Base-by-base conservation (phyloP, 2,888 invertebrate species). In the Melipona bicolor region DNA sequence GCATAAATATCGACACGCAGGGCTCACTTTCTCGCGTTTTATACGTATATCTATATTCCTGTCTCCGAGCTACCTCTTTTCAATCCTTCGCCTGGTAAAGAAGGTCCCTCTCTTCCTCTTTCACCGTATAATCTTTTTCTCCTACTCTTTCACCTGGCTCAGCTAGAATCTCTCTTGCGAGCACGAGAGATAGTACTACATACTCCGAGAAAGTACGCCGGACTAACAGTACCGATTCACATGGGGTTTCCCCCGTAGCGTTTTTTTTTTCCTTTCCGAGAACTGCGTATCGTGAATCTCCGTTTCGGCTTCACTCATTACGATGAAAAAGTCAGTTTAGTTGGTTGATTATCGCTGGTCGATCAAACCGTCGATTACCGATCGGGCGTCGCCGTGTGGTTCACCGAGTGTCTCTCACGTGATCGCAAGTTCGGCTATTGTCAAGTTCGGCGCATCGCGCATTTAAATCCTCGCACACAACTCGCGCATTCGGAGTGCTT, bases 1-100 rank as follows among this genome's bases (percentile, higher is more conserved):
- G 82, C 85, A 78, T 75, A 68, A 80, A 81, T 83, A 77, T 67
- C 68, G 52, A n/a, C 24, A 24, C 32, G 59, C 76, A 36, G 82
- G 69, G 67, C 21, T 69, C 15, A 81, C 87, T 89, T 89, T 89
- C 88, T 83, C 88, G 81, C 59, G 56, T 56, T 79, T 69, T 69
- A 72, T 80, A 85, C 59, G 64, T 68, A 62, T 67, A 32, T 32
- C 24, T 68, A 62, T 67, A 32, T 32, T 27, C 70, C 61, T 73
- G 75, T n/a, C 56, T 59, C 73, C 43, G 27, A 73, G 59, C 78
- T 71, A 79, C 71, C 77, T 59, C 73, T 79, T 73, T 19, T 11
- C 59, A 17, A n/a, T 68, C 32, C 50, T 59, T 49, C 54, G 61
- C 27, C 36, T 72, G 32, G 36, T 27, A 71, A 69, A 50, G 59